Base-by-base conservation (phyloP, 2,797 vertebrate species). In the Eospalax fontanierii region DNA sequence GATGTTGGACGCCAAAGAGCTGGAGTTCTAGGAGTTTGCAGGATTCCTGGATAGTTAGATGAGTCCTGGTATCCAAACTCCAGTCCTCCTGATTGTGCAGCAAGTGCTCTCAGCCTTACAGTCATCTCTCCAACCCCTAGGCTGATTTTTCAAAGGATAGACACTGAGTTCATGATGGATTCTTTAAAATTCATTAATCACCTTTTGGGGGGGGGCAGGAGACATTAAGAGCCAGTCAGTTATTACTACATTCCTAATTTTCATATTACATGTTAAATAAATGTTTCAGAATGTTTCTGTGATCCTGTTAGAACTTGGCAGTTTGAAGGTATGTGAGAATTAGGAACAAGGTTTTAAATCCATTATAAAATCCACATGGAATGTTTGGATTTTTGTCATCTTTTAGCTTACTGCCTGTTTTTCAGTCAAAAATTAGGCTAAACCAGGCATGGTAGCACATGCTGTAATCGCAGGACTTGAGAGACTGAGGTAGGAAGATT, bases 161-260 rank as follows among this genome's bases (percentile, higher is more conserved):
- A 84, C 70, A 16, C 38, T 89, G 66, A 78, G 61, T 80, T 76
- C 61, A 80, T 61, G 66, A 26, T 73, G 61, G 54, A 89, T 7
- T n/a, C 57, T 87, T 96, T 59, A 33, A 66, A 57, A 38, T 22
- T 40, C 24, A 83, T 71, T 76, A 61, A 43, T 85, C 4, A 3
- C n/a, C 15, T 63, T 91, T 89, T 33, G n/a, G n/a, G n/a, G n/a
- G n/a, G n/a, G n/a, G n/a, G 74, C 54, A 89, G 74, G 85, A 33
- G 40, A 89, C 61, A 59, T 28, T 88, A 82, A 93, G 54, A 78
- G 30, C 12, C 6, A 73, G 43, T 90, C n/a, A 43, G 8, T 74
- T 82, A 81, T 92, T 87, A 75, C 6, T 65, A 28, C 33, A 35
- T 57, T 86, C 22, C 46, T 40, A 71, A 76, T 90, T 91, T 89